A percentile compares a stretch with the other conserved stretches of the same genome.
Conservation (phyloP, 2,888 invertebrate species). For the Hyposoter dolosus region DNA sequence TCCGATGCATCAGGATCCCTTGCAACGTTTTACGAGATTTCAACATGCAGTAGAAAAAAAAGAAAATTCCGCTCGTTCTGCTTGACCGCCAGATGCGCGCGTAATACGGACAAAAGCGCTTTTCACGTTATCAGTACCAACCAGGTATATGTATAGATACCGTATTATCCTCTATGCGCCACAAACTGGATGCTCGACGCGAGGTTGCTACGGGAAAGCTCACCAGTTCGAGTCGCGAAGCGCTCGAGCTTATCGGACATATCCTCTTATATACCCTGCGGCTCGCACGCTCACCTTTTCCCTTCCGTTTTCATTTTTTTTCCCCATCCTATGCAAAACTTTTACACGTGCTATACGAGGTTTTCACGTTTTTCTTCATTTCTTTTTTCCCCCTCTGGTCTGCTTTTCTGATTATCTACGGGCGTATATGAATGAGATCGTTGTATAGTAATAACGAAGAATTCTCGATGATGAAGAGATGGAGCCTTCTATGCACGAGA, state of each 20-base stretch:
- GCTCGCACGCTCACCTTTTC: conserved; percentile 51
- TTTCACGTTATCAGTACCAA: conserved; percentile 65
- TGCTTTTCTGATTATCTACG: not conserved
- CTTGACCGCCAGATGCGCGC: conserved; percentile 59
- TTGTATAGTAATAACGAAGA: not conserved
- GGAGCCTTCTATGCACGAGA: not conserved
- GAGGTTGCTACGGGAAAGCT: conserved; percentile 4
- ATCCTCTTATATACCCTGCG: conserved; percentile 64
- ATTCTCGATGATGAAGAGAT: conserved; percentile 7
- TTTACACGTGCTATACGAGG: conserved; percentile 29
- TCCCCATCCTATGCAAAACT: conserved; percentile 24
- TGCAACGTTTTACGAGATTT: conserved; percentile 53
- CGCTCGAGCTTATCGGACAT: conserved; percentile 63
- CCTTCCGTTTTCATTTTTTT: conserved; percentile 19
- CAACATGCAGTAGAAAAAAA: conserved; percentile 54
- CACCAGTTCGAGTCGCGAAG: conserved; percentile 50
- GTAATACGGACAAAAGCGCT: conserved; percentile 66
- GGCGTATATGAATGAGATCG: not conserved
- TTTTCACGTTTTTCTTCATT: conserved; percentile 10
- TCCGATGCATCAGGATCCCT: conserved; percentile 45
- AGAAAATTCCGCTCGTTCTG: conserved; percentile 29
- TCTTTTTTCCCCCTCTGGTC: not conserved
- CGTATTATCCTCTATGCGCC: conserved; percentile 30
- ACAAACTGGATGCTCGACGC: conserved; percentile 25
- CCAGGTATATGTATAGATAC: conserved; percentile 54